phyloP scores from a whole-genome alignment of 2,113 vertebrate genomes.

The Mustela lutreola region DNA sequence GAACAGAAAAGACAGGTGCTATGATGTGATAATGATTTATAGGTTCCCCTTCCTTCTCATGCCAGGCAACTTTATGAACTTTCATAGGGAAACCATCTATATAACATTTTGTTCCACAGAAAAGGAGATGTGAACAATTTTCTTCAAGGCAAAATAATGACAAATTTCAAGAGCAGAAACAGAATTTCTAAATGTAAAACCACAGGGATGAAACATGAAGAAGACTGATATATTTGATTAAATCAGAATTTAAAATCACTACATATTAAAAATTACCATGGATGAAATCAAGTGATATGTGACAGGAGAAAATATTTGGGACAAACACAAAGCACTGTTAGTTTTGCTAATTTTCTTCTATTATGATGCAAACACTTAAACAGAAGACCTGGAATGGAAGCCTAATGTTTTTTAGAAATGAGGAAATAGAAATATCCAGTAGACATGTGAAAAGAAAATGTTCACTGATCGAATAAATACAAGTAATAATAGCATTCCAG shows the following conservation, averaged over 20 bases:
- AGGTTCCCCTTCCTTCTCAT: conserved; percentile 13
- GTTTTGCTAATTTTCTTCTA: not conserved
- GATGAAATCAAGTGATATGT: not conserved
- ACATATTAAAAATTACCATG: not conserved
- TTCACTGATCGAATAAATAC: not conserved
- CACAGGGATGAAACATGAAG: not conserved
- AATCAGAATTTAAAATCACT: not conserved
- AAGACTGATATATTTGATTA: not conserved
- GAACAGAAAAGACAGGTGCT: not conserved
- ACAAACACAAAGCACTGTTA: not conserved
- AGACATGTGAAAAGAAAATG: not conserved
- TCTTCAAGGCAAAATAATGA: not conserved
- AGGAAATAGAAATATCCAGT: not conserved
- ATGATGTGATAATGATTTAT: conserved; percentile 32
- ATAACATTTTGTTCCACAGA: not conserved
- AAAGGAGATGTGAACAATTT: not conserved
- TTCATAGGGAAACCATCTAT: not conserved
- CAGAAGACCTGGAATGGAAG: not conserved
- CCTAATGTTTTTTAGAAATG: not conserved
- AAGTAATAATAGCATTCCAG: accelerated
- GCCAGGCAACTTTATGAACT: not conserved
- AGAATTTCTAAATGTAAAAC: not conserved
- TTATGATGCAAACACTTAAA: not conserved
- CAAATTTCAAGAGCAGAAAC: not conserved
- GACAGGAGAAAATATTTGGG: not conserved